phyloP scores from a whole-genome alignment of 2,888 invertebrate species.

The Drosophila suboccidentalis region DNA sequence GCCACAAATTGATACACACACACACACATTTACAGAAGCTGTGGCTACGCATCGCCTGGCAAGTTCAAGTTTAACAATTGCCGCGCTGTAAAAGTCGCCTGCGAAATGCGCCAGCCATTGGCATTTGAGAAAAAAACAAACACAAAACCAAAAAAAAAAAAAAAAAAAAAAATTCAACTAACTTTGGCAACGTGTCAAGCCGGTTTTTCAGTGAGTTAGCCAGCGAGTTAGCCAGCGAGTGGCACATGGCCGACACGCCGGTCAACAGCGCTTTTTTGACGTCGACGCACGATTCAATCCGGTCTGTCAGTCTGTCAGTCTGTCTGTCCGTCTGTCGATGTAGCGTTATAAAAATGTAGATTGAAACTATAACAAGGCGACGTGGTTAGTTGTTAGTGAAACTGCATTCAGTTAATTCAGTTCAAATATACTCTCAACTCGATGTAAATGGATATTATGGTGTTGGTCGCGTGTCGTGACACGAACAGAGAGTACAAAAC shows the following conservation, averaged over 20 bases:
- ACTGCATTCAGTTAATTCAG: constrained; percentile 44
- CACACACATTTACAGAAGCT: constrained; percentile 14
- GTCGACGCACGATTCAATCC: constrained; percentile 45
- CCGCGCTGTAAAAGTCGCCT: constrained; percentile 49
- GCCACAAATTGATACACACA: constrained; percentile 25
- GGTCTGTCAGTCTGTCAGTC: constrained; percentile 28
- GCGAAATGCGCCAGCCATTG: constrained; percentile 56
- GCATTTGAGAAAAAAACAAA: constrained; percentile 53
- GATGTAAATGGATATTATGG: background rate
- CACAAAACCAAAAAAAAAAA: background rate
- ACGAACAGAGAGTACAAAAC: constrained; percentile 3
- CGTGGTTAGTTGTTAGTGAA: constrained; percentile 37
- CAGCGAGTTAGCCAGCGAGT: constrained; percentile 19
- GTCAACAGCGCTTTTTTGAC: constrained; percentile 42
- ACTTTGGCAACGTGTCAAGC: constrained; percentile 79
- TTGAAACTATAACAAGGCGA: constrained; percentile 59
- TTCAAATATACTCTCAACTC: constrained; percentile 8
- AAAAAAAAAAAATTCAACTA: constrained; percentile 33
- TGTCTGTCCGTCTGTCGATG: constrained; percentile 31
- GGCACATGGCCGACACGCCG: constrained; percentile 58
- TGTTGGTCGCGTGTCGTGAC: constrained; percentile 8
- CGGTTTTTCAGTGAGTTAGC: constrained; percentile 52
- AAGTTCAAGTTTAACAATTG: constrained; percentile 74
- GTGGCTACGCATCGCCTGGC: constrained; percentile 68
- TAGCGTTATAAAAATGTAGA: constrained; percentile 44